A percentile compares a stretch with the other conserved stretches of the same genome.
These are phyloP conservation scores for Drusus annulatus DNA, from an alignment of 1,140 invertebrate species.

Conservation along the genomic window DNA sequence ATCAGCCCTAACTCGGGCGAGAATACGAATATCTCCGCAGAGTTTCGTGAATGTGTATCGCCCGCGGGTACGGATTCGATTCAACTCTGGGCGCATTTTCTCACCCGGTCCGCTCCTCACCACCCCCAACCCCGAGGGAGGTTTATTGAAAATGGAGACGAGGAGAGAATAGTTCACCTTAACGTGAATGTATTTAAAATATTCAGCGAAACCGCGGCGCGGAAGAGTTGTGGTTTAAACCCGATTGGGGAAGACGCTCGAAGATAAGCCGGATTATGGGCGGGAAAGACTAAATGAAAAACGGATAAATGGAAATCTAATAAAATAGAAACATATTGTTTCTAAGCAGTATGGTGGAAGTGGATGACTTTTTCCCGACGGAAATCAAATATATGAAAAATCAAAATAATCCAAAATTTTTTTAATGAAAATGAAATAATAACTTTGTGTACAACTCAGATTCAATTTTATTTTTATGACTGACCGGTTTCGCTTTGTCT, in stretches of 20 bases:
- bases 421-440: too few relatives aligned
- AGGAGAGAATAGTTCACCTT: conserved; percentile 27
- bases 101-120: neutral
- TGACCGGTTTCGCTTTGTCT: too few relatives aligned
- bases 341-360: too few relatives aligned
- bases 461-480: too few relatives aligned
- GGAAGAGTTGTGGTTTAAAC: conserved; percentile 35
- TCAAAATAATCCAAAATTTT: too few relatives aligned
- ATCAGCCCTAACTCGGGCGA: neutral
- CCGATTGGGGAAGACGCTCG: conserved; percentile 25
- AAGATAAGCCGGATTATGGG: conserved; percentile 16
- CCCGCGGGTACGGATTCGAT: neutral
- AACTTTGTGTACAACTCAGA: too few relatives aligned
- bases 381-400: too few relatives aligned
- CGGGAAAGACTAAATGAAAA: neutral
- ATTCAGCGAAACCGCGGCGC: neutral
- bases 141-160: conserved; percentile 31
- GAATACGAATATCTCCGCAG: conserved; percentile 16
- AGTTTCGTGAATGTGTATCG: conserved; percentile 18
- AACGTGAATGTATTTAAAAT: conserved; percentile 34
- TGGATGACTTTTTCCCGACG: too few relatives aligned
- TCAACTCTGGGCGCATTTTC: conserved; percentile 18
- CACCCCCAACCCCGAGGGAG: neutral
- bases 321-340: neutral
- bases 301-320: neutral